phyloP scores from a whole-genome alignment of 2,797 vertebrate genomes.

The Poeciliopsis infans region DNA sequence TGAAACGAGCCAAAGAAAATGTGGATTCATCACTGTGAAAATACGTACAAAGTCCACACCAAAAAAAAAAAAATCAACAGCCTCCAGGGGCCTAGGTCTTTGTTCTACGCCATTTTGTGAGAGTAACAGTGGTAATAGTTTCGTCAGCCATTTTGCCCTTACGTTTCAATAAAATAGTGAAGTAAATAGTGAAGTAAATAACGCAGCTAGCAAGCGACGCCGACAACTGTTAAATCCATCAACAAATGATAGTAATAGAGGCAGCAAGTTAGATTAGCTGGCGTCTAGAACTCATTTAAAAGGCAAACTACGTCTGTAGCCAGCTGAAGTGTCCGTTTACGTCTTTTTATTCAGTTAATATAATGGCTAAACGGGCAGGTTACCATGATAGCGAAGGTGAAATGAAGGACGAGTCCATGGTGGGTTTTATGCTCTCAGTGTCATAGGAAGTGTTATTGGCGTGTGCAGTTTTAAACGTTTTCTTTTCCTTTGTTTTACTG shows the following conservation, averaged over 20 bases:
- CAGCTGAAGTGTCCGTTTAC: not conserved
- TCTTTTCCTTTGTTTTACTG: not conserved
- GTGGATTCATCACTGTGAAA: not conserved
- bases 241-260: not conserved
- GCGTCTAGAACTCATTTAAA: not conserved
- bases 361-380: not conserved
- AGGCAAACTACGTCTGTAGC: not conserved
- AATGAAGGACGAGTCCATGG: not conserved
- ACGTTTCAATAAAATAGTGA: slow-evolving; percentile 36
- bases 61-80: not conserved
- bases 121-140: slow-evolving; percentile 41
- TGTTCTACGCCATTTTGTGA: slow-evolving; percentile 83
- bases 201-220: not conserved
- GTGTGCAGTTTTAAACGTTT: not conserved
- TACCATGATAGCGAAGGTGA: not conserved
- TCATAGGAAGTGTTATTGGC: not conserved
- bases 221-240: not conserved
- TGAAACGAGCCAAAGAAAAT: not conserved
- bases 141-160: slow-evolving; percentile 77
- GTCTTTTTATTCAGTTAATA: not conserved
- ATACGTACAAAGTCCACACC: not conserved
- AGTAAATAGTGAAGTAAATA: too few relatives aligned
- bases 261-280: not conserved
- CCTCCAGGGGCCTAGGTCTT: slow-evolving; percentile 34
- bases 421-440: not conserved